A percentile compares a stretch with the other conserved stretches of the same genome.
These are phyloP conservation scores for Polydrusus cervinus DNA, from an alignment of 2,888 invertebrate genomes.

Conservation along the genomic window DNA sequence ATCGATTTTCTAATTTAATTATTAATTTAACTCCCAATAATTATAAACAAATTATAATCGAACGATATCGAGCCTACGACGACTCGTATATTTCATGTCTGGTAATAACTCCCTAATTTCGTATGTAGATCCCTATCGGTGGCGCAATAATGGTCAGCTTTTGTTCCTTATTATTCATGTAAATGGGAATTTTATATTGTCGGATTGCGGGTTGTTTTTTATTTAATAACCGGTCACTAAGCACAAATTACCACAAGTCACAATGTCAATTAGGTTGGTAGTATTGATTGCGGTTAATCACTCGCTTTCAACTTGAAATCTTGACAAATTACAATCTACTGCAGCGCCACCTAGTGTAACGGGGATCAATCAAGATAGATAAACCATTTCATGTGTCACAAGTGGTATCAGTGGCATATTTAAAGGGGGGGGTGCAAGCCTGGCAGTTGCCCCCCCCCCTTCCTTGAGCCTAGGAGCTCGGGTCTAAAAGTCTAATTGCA, in stretches of 20 bases:
- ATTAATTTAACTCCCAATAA: slow-evolving; percentile 16
- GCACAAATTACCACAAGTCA: slow-evolving; percentile 36
- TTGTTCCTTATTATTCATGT: slow-evolving; percentile 51
- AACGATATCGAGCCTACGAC: slow-evolving; percentile 24
- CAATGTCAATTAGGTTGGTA: slow-evolving; percentile 2
- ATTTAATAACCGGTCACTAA: slow-evolving; percentile 30
- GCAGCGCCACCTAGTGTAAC: not conserved
- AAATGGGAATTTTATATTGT: slow-evolving; percentile 52
- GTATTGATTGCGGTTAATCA: slow-evolving; percentile 37
- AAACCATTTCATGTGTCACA: too few relatives aligned
- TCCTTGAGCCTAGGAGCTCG: too few relatives aligned
- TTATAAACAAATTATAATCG: slow-evolving; percentile 43
- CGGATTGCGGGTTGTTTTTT: slow-evolving; percentile 42
- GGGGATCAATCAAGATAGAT: too few relatives aligned
- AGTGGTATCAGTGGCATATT: too few relatives aligned
- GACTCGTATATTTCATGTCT: slow-evolving; percentile 35
- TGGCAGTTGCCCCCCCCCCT: too few relatives aligned
- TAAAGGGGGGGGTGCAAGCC: too few relatives aligned
- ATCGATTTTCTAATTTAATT: slow-evolving; percentile 4
- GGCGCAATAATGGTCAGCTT: slow-evolving; percentile 49
- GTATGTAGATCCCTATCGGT: slow-evolving; percentile 49
- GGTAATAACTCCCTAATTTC: slow-evolving; percentile 47
- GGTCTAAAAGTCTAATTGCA: too few relatives aligned
- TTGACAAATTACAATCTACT: not conserved
- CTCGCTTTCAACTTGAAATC: slow-evolving; percentile 1